Percentiles rank a stretch among this genome's conserved stretches.
phyloP scores from a whole-genome alignment of 2,888 invertebrate species.

The Nymphalis urticae region DNA sequence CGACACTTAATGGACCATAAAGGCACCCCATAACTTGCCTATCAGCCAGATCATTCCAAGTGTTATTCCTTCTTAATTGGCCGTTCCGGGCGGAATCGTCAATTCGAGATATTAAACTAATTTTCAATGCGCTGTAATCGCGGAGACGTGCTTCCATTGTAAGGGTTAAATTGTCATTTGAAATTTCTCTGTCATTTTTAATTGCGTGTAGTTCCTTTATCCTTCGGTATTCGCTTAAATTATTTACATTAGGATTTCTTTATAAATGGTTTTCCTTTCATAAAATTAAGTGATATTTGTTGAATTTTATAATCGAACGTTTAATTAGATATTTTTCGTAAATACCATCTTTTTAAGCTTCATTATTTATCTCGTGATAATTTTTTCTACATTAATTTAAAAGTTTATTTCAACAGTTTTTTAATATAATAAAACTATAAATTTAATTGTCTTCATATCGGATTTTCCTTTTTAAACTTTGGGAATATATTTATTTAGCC shows the following conservation, averaged over 20 bases:
- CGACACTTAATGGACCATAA: conserved; percentile 72
- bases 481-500: no score
- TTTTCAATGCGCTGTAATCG: conserved; percentile 79
- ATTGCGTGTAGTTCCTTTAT: conserved; percentile 28
- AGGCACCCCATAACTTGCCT: conserved; percentile 79
- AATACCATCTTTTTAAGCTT: no score
- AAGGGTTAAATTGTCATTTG: conserved; percentile 52
- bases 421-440: no score
- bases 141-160: conserved; percentile 60
- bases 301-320: neutral
- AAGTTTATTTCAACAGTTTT: no score
- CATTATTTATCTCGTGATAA: no score
- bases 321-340: neutral
- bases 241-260: neutral
- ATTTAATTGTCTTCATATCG: no score
- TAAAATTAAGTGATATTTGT: conserved; percentile 1
- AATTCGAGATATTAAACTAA: conserved; percentile 82
- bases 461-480: no score
- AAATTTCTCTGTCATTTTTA: conserved; percentile 41
- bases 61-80: conserved; percentile 80
- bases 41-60: conserved; percentile 73
- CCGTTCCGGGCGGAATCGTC: conserved; percentile 78
- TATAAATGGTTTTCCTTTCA: neutral
- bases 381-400: no score
- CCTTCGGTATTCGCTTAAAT: neutral